Evolutionary conservation across 1,140 invertebrate genomes (phyloP).

Genomic region (Drosophila lowei): DNA sequence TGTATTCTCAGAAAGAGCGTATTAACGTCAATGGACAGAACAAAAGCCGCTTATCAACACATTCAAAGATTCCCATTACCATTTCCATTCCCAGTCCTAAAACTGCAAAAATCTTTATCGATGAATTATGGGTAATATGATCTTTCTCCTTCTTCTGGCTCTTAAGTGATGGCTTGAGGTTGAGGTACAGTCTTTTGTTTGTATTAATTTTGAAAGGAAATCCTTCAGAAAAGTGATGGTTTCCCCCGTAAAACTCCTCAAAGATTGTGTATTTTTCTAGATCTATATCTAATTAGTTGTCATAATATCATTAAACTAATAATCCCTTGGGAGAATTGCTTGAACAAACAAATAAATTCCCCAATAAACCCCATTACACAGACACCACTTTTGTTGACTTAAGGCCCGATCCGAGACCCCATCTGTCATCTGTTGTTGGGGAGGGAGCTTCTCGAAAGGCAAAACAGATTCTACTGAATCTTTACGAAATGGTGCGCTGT

Average conservation of each 20-base stretch:
- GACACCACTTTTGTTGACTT: slow-evolving; percentile 65
- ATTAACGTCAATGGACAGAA: slow-evolving; percentile 49
- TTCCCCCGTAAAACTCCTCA: no score
- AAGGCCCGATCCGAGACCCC: slow-evolving; percentile 9
- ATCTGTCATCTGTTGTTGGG: slow-evolving; percentile 27
- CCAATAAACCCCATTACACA: slow-evolving; percentile 34
- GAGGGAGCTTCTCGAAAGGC: slow-evolving; percentile 18
- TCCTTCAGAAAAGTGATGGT: no score
- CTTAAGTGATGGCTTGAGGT: no score
- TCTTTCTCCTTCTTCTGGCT: background rate
- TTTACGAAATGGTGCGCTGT: slow-evolving; percentile 17
- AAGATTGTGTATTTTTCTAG: background rate
- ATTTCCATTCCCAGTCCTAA: background rate
- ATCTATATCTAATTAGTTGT: slow-evolving; percentile 21
- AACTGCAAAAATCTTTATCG: slow-evolving; percentile 29
- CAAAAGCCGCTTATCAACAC: slow-evolving; percentile 42
- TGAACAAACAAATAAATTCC: slow-evolving; percentile 38
- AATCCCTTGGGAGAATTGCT: slow-evolving; percentile 26
- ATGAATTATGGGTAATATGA: slow-evolving; percentile 30
- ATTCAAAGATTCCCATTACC: background rate
- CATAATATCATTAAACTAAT: slow-evolving; percentile 26
- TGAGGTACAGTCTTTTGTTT: slow-evolving; percentile 4
- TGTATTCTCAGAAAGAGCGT: slow-evolving; percentile 55
- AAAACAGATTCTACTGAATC: slow-evolving; percentile 20
- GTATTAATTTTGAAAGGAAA: background rate